Evolutionary conservation across 2,797 vertebrate genomes (phyloP).

Genomic region (Rhinella marina): DNA sequence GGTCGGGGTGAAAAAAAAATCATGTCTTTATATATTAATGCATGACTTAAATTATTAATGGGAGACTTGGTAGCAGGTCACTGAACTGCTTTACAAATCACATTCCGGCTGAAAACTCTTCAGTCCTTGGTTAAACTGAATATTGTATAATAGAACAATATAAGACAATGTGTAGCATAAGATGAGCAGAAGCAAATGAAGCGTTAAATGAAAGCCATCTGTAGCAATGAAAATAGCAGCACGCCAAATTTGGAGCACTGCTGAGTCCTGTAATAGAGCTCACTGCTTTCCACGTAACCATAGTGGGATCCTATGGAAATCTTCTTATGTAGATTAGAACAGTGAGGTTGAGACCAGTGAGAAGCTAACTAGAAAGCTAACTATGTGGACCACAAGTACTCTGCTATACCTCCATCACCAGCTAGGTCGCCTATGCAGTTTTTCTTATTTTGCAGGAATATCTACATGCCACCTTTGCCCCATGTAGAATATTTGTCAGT

Average conservation of each 20-base stretch:
- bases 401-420: neutral
- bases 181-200: neutral
- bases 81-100: neutral
- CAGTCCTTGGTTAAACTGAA: neutral
- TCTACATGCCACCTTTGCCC: no score
- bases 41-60: neutral
- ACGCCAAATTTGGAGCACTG: neutral
- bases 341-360: neutral
- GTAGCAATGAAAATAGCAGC: slow-evolving; percentile 5
- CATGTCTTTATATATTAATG: neutral
- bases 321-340: neutral
- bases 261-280: neutral
- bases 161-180: neutral
- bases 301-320: neutral
- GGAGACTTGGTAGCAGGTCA: neutral
- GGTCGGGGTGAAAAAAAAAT: neutral
- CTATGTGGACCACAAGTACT: neutral
- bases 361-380: neutral
- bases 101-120: neutral
- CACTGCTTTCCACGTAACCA: neutral
- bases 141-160: neutral
- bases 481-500: neutral
- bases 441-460: no score
- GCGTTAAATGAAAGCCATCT: slow-evolving; percentile 21
- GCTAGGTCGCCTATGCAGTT: neutral